phyloP scores from a whole-genome alignment of 2,797 vertebrate species.

The Protonibea diacanthus region DNA sequence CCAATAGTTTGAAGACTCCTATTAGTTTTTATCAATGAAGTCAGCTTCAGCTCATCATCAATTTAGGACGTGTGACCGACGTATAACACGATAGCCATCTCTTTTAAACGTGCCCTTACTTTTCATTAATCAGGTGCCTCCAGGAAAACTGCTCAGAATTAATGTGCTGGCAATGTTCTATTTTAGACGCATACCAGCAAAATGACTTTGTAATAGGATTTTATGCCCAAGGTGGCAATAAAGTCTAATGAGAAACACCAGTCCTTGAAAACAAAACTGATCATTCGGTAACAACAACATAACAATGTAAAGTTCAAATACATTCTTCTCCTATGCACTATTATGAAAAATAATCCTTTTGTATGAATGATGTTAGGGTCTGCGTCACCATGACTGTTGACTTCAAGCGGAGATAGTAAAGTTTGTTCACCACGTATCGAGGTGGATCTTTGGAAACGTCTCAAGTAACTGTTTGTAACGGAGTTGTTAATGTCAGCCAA shows the following conservation, averaged over 20 bases:
- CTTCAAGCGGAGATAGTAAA: background rate
- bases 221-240: conserved; percentile 62
- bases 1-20: background rate
- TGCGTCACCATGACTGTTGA: background rate
- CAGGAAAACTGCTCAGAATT: conserved; percentile 51
- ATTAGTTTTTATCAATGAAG: conserved; percentile 16
- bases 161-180: conserved; percentile 57
- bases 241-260: conserved; percentile 56
- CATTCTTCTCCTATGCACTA: background rate
- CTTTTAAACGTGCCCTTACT: conserved; percentile 27
- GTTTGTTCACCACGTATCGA: background rate
- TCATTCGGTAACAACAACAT: conserved; percentile 39
- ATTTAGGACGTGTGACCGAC: conserved; percentile 20
- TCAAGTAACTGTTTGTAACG: background rate
- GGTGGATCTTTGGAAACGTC: background rate
- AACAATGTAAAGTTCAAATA: conserved; percentile 16
- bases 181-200: conserved; percentile 42
- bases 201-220: conserved; percentile 66
- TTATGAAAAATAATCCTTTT: background rate
- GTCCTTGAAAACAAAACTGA: conserved; percentile 46
- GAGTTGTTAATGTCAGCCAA: background rate
- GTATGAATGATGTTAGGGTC: background rate
- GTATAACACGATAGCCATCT: conserved; percentile 27
- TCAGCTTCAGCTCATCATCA: conserved; percentile 21
- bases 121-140: conserved; percentile 54